Evolutionary conservation across 2,113 vertebrate species (phyloP).

Genomic region (Ophiodon elongatus): DNA sequence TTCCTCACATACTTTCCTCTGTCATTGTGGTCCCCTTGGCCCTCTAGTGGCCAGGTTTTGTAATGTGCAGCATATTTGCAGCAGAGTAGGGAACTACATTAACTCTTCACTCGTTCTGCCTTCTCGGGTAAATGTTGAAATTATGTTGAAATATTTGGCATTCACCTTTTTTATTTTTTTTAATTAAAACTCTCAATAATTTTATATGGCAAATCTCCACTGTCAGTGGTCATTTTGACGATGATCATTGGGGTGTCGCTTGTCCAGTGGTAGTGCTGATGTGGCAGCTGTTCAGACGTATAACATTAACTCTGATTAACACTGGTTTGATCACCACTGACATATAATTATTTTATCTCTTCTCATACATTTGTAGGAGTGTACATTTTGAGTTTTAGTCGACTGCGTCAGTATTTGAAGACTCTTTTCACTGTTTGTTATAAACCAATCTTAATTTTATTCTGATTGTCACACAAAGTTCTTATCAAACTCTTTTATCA

Average conservation of each 20-base stretch:
- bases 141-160: slow-evolving; percentile 27
- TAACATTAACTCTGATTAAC: not conserved
- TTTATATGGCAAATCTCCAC: not conserved
- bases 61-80: slow-evolving; percentile 5
- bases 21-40: slow-evolving; percentile 43
- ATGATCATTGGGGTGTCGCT: not conserved
- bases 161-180: slow-evolving; percentile 25
- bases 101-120: not conserved
- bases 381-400: not conserved
- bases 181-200: slow-evolving; percentile 21
- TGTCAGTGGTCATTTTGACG: not conserved
- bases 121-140: slow-evolving; percentile 38
- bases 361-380: not conserved
- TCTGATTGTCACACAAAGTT: not conserved
- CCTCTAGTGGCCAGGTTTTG: slow-evolving; percentile 72
- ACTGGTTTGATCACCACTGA: slow-evolving; percentile 14
- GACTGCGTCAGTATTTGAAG: not conserved
- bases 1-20: not conserved
- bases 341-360: not conserved
- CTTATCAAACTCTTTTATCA: slow-evolving; percentile 52
- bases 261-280: not conserved
- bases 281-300: slow-evolving; percentile 18
- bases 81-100: not conserved
- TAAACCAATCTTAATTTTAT: not conserved
- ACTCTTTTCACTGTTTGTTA: not conserved